Evolutionary conservation across 2,888 invertebrate genomes (phyloP).

Genomic region (Agonopterix alstromeriana): DNA sequence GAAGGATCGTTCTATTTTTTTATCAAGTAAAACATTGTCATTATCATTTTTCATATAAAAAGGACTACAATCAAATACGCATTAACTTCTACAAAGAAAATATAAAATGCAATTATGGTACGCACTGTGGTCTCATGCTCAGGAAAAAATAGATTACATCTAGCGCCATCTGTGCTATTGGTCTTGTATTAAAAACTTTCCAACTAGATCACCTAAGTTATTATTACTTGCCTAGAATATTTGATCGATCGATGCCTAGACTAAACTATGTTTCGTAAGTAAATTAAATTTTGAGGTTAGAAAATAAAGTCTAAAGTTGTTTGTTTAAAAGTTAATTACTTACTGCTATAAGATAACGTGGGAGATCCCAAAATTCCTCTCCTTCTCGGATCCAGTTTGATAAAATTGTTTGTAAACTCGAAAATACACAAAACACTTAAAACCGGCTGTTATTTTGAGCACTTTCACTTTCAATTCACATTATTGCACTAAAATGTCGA

Average conservation of each 20-base stretch:
- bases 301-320: not conserved
- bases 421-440: conserved; percentile 7
- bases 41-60: too few species aligned
- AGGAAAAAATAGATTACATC: not conserved
- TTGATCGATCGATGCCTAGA: too few species aligned
- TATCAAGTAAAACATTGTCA: too few species aligned
- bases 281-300: not conserved
- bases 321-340: conserved; percentile 15
- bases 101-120: too few species aligned
- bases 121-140: not conserved
- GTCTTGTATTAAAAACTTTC: not conserved
- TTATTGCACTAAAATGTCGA: not conserved
- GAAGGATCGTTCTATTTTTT: too few species aligned
- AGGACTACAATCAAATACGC: too few species aligned
- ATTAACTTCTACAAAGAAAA: too few species aligned
- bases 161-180: not conserved
- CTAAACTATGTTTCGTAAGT: not conserved
- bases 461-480: conserved; percentile 18
- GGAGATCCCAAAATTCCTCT: conserved; percentile 42
- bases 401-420: conserved; percentile 3
- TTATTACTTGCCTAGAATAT: not conserved
- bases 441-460: not conserved
- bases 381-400: conserved; percentile 51
- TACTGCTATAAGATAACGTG: conserved; percentile 25
- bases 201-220: not conserved